Evolutionary conservation across 2,888 invertebrate species (phyloP), one percentile per base, ranked within the genome.

Genomic region (Epistrophe grossulariae): DNA sequence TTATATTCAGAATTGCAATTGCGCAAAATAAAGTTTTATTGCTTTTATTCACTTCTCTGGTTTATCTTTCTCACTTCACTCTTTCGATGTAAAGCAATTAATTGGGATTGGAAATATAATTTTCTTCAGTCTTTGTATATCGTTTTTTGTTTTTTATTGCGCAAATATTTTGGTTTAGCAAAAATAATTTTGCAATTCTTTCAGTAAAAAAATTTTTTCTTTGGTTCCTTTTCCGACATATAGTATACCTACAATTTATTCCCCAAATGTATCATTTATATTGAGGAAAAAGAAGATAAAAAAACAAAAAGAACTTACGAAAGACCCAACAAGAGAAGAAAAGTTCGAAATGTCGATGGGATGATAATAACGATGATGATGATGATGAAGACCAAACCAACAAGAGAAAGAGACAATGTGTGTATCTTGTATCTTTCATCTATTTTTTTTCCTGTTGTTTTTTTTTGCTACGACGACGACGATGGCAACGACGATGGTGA

Each of bases 1-100:
- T 68, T 64, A 78, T 81, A 78, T 81, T 77, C 31, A 70, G 64
- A 74, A 85, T 85, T 79, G 70, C 79, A 79, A 87, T 87, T 87
- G 87, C 83, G 87, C 79, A 87, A 87, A 87, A 71, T 31, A 79
- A 57, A 60, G 59, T 76, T 72, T 87, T 68, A 82, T 76, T 83
- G 70, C 35, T 50, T 77, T 50, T 64, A 43, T 28, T 45, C 71
- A 68, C 57, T 70, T 70, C 60, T n/a, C 15, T 24, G 19, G 5
- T 19, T 19, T 19, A 19, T 24, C 13, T 40, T 60, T 64, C 4
- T 48, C 31, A 35, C 15, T 38, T 2, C 3, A 43, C 43, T 40
- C 19, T 40, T 43, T 28, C 19, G 7, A 5, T 13, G 38, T 13
- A 48, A 38, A 17, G 60, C 60, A 82, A 82, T 85, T 73, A 78